Percentiles rank a stretch among this genome's conserved stretches.
These are phyloP conservation scores for Andrena hattorfiana DNA, from an alignment of 2,888 invertebrate genomes.

Conservation along the genomic window DNA sequence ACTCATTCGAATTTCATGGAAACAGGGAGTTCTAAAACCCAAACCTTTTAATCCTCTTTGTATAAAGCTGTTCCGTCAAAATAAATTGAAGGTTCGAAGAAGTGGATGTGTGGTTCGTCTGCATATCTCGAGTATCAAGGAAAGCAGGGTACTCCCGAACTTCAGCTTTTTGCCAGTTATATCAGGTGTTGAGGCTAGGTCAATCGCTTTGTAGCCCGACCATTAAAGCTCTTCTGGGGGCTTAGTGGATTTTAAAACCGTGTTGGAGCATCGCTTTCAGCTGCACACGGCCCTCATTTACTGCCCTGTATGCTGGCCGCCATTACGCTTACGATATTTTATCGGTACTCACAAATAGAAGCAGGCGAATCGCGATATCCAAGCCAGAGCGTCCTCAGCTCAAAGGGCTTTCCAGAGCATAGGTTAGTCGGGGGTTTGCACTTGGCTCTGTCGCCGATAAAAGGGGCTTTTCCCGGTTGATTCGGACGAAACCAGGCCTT, in stretches of 20 bases:
- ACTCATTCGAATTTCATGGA: too few relatives aligned
- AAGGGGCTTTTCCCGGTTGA: slow-evolving; percentile 49
- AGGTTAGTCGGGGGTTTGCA: slow-evolving; percentile 62
- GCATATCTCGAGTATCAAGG: too few relatives aligned
- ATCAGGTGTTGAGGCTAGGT: slow-evolving; percentile 1
- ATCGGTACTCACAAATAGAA: slow-evolving; percentile 59
- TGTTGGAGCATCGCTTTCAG: slow-evolving; percentile 29
- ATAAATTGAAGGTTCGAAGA: too few relatives aligned
- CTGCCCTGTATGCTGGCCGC: slow-evolving; percentile 10
- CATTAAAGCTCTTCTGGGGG: slow-evolving; percentile 11
- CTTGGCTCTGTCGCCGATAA: slow-evolving; percentile 46
- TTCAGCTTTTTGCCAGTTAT: slow-evolving; percentile 17
- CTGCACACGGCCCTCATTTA: slow-evolving; percentile 56
- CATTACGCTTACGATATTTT: slow-evolving; percentile 64
- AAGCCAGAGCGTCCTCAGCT: slow-evolving; percentile 34
- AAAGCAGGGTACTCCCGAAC: neutral
- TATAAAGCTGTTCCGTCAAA: too few relatives aligned
- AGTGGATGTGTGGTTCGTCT: too few relatives aligned
- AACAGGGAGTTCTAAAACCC: too few relatives aligned
- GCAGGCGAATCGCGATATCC: slow-evolving; percentile 46
- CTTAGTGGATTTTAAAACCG: slow-evolving; percentile 46
- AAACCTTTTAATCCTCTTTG: too few relatives aligned
- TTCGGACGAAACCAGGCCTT: slow-evolving; percentile 5
- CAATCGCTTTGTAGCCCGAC: slow-evolving; percentile 23
- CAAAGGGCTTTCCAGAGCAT: slow-evolving; percentile 55